phyloP scores from a whole-genome alignment of 2,888 invertebrate species.

The Thymelicus acteon region DNA sequence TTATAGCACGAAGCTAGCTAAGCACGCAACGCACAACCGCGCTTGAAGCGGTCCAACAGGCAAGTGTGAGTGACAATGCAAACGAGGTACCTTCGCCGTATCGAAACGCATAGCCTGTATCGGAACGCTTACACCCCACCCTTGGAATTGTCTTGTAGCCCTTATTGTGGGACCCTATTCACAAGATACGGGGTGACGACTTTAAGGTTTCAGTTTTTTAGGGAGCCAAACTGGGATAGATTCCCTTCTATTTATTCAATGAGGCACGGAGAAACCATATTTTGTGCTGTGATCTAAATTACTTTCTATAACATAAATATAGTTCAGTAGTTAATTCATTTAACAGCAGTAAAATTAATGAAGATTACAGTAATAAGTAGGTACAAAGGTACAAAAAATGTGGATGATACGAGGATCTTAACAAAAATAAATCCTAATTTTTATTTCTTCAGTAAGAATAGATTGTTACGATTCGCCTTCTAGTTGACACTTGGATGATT shows the following conservation, averaged over 20 bases:
- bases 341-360: no score
- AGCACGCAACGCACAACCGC: constrained; percentile 64
- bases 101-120: constrained; percentile 52
- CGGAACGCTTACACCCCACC: constrained; percentile 62
- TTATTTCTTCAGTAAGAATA: no score
- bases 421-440: no score
- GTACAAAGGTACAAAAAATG: no score
- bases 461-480: no score
- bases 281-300: not conserved
- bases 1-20: constrained; percentile 35
- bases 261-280: not conserved
- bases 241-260: constrained; percentile 3
- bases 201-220: constrained; percentile 25
- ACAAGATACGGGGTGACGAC: constrained; percentile 29
- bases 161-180: constrained; percentile 26
- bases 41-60: constrained; percentile 64
- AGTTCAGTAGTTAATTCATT: no score
- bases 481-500: no score
- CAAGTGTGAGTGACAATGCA: constrained; percentile 55
- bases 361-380: no score
- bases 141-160: constrained; percentile 36
- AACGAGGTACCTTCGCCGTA: constrained; percentile 41
- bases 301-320: not conserved
- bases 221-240: not conserved
- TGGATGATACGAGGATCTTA: no score